Evolutionary conservation across 2,113 vertebrate genomes (phyloP).

Genomic region (Centropristis striata): DNA sequence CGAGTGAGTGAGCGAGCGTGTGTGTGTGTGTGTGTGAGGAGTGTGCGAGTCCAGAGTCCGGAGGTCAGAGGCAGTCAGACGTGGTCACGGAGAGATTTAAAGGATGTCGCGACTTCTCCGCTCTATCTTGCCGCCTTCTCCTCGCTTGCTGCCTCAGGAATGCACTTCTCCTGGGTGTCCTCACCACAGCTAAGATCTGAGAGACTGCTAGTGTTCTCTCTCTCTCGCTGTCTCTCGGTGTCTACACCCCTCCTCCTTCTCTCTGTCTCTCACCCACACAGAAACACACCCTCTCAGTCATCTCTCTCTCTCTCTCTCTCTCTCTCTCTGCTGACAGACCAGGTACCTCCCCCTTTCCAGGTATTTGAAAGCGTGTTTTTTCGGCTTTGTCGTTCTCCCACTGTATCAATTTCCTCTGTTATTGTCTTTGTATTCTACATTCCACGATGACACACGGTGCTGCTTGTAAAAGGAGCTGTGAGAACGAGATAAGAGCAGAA

Average conservation of each 20-base stretch:
- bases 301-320: constrained; percentile 59
- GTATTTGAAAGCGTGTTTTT: constrained; percentile 74
- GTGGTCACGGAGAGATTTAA: constrained; percentile 36
- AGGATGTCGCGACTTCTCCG: constrained; percentile 44
- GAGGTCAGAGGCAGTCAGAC: constrained; percentile 65
- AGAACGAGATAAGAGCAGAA: not conserved
- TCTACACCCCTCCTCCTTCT: constrained; percentile 66
- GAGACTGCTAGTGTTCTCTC: constrained; percentile 68
- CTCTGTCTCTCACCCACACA: constrained; percentile 71
- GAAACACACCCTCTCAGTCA: constrained; percentile 73
- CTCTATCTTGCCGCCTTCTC: constrained; percentile 36
- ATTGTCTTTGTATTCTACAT: constrained; percentile 10
- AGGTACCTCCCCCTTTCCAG: constrained; percentile 78
- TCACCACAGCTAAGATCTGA: constrained; percentile 73
- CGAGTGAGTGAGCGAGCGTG: constrained; percentile 10
- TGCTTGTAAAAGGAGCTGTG: not conserved
- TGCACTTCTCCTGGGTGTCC: constrained; percentile 79
- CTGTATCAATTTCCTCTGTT: constrained; percentile 38
- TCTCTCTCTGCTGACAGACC: constrained; percentile 69
- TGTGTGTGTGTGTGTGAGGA: not conserved
- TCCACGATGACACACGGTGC: not conserved
- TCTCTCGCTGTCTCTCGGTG: constrained; percentile 35
- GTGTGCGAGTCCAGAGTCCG: constrained; percentile 41
- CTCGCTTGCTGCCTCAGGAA: constrained; percentile 77
- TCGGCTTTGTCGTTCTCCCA: constrained; percentile 24